Conservation (phyloP, 2,113 vertebrate species). For the Chloropsis cyanopogon region DNA sequence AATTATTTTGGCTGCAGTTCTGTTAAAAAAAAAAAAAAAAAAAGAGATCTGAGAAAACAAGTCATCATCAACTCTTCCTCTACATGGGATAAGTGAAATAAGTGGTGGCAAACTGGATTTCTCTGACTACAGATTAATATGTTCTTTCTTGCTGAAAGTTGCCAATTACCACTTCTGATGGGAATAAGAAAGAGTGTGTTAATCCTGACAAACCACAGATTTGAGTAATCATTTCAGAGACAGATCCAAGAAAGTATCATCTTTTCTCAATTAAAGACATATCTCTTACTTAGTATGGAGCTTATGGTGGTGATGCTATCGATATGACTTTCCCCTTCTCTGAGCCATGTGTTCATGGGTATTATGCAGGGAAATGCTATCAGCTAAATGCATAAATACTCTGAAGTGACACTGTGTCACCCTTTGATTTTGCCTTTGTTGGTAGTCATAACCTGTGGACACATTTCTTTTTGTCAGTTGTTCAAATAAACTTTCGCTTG, state of each 20-base stretch:
- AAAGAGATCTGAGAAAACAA: neutral
- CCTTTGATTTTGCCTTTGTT: neutral
- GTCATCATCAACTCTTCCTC: neutral
- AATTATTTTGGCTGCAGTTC: neutral
- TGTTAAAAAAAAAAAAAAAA: neutral
- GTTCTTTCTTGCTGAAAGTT: neutral
- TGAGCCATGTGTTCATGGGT: neutral
- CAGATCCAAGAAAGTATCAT: neutral
- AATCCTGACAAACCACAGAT: neutral
- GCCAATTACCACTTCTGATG: neutral
- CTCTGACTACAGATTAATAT: neutral
- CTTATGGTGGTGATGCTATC: neutral
- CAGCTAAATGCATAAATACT: neutral
- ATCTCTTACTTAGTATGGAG: neutral
- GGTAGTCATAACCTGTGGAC: neutral
- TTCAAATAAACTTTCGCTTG: neutral
- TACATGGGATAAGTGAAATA: neutral
- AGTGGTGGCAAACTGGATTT: neutral
- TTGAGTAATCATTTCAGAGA: neutral
- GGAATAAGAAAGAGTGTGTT: neutral
- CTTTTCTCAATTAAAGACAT: neutral
- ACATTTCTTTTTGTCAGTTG: neutral
- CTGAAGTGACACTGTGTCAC: neutral
- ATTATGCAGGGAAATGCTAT: neutral
- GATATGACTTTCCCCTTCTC: neutral